Evolutionary conservation across 2,113 vertebrate genomes (phyloP).

Genomic region (Eptesicus fuscus): DNA sequence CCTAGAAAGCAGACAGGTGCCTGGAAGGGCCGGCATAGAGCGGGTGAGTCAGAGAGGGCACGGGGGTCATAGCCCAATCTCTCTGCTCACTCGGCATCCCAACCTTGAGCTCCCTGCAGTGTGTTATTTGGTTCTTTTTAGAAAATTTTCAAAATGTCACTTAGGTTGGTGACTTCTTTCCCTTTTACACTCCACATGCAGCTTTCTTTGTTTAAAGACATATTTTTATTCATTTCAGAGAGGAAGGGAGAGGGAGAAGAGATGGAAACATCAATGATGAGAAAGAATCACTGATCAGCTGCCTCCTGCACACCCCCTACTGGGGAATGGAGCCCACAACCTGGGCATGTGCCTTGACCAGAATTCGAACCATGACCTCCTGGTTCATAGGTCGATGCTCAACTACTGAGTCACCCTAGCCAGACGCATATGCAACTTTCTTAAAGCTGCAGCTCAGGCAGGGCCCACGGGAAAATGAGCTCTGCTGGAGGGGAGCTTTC

Average conservation of each 20-base stretch:
- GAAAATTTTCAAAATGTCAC: neutral
- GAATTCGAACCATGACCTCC: too few relatives aligned
- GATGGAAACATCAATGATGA: too few relatives aligned
- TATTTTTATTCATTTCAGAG: too few relatives aligned
- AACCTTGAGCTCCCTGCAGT: accelerated
- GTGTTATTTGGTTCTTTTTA: neutral
- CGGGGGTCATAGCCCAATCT: neutral
- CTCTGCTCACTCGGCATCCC: neutral
- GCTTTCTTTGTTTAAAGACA: neutral
- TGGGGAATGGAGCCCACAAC: too few relatives aligned
- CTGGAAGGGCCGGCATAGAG: too few relatives aligned
- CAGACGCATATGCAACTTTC: neutral
- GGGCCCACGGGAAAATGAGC: neutral
- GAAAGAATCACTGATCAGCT: too few relatives aligned
- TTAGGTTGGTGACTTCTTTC: neutral
- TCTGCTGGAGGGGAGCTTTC: neutral
- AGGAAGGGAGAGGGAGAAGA: too few relatives aligned
- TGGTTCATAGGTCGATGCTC: too few relatives aligned
- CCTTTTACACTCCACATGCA: neutral
- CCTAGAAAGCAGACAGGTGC: neutral
- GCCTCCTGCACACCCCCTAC: too few relatives aligned
- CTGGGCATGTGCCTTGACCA: too few relatives aligned
- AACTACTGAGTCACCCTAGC: too few relatives aligned
- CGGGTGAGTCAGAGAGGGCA: neutral
- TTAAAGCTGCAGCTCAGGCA: neutral